Base-by-base conservation (phyloP, 2,888 invertebrate species). In the Oithona nana region DNA sequence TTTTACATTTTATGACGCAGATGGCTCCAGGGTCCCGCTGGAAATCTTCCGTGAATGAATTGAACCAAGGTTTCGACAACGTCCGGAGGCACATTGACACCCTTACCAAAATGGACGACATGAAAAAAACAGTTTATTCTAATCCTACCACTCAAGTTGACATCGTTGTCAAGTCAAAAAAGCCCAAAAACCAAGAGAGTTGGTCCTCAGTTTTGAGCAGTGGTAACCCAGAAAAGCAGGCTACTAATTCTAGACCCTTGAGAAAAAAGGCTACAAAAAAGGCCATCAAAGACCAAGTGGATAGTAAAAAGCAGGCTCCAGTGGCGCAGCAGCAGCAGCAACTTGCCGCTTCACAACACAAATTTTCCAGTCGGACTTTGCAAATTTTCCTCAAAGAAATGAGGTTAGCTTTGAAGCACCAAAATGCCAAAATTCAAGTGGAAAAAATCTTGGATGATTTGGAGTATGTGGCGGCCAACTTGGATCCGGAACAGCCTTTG, bases 391-490 rank as follows among this genome's bases (percentile, higher is more conserved):
- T 59, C 26, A 48, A 39, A 11, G 59, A 59, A 28, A 59, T 59
- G 48, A 22, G 49, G n/a, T 20, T 29, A 1, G 49, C 59, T n/a
- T n/a, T 59, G 28, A 39, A 28, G 13, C 50, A 24, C 20, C 50
- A 49, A 1, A 22, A 49, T 50, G 48, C 24, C 8, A 28, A 49
- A 26, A 50, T 26, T n/a, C 39, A 39, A 39, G 39, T 39, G 39
- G 6, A n/a, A 22, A 39, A 59, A 24, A 39, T 48, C 28, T 50
- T 59, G 24, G 49, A 59, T 8, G 59, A 59, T 50, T 24, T 59
- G n/a, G 59, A 59, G 28, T 59, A 59, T n/a, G 49, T 59, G 39
- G 59, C 59, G 6, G 13, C 29, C 1, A 59, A 59, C 29, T 59
- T 59, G 48, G 50, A 49, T 1, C 59, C 22, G 16, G 59, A 54